These are phyloP conservation scores for Poeciliopsis turneri DNA, from an alignment of 2,797 vertebrate species.

Conservation along the genomic window DNA sequence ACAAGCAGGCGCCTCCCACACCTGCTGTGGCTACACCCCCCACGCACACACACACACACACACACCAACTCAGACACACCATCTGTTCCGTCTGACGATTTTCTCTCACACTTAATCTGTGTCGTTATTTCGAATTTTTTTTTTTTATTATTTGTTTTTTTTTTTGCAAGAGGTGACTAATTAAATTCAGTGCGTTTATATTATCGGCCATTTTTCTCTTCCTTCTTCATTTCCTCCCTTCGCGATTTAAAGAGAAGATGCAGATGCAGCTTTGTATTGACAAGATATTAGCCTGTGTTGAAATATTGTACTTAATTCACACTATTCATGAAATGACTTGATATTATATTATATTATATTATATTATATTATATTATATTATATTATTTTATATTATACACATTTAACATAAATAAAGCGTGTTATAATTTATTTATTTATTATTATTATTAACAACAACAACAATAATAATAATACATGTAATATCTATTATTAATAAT, in stretches of 20 bases:
- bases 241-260: background rate
- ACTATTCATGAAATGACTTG: too few relatives aligned
- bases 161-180: background rate
- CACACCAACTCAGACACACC: slow-evolving; percentile 19
- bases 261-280: background rate
- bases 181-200: background rate
- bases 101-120: slow-evolving; percentile 36
- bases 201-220: background rate
- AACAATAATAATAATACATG: background rate
- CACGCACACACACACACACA: too few relatives aligned
- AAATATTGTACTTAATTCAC: background rate
- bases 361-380: background rate
- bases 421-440: background rate
- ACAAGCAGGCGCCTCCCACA: slow-evolving; percentile 75
- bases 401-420: background rate
- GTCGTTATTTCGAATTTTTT: slow-evolving; percentile 1
- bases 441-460: background rate
- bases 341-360: background rate
- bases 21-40: slow-evolving; percentile 49
- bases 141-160: background rate
- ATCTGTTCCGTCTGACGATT: slow-evolving; percentile 61
- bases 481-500: background rate
- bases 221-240: background rate
- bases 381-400: background rate
- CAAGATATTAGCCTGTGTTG: background rate